Percentiles rank a stretch among this genome's conserved stretches.
phyloP scores from a whole-genome alignment of 2,888 invertebrate species.

The Eupeodes luniger region DNA sequence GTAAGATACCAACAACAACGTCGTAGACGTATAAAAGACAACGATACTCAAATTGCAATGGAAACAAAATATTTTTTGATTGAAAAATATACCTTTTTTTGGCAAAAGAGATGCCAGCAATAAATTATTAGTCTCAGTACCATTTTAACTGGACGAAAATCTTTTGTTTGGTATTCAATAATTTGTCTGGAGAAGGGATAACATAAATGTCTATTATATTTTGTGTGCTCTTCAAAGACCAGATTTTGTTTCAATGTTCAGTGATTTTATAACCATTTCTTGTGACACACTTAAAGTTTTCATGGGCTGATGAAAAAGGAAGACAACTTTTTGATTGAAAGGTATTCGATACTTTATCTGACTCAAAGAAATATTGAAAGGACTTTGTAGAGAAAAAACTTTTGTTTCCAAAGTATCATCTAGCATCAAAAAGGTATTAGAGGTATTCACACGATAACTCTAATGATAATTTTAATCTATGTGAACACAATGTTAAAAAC shows the following conservation, averaged over 20 bases:
- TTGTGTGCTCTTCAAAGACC: too few relatives aligned
- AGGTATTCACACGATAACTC: too few relatives aligned
- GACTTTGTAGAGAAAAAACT: background rate
- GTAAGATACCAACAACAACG: slow-evolving; percentile 15
- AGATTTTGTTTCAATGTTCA: background rate
- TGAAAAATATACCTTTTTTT: slow-evolving; percentile 41
- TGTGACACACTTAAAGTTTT: slow-evolving; percentile 14
- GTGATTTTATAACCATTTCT: slow-evolving; percentile 33
- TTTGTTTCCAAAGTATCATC: too few relatives aligned
- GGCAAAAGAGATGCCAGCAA: slow-evolving; percentile 50
- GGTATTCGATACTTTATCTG: background rate
- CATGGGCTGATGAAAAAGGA: background rate
- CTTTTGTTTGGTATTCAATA: slow-evolving; percentile 21
- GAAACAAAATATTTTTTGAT: slow-evolving; percentile 69
- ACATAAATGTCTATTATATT: background rate
- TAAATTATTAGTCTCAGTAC: slow-evolving; percentile 49
- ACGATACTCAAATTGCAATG: slow-evolving; percentile 54
- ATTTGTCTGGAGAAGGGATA: background rate
- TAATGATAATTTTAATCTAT: too few relatives aligned
- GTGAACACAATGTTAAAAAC: too few relatives aligned
- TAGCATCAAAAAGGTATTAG: too few relatives aligned
- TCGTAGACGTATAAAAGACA: background rate
- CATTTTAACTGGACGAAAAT: background rate
- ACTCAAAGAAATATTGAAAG: too few relatives aligned
- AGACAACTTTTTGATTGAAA: slow-evolving; percentile 36